Conservation (phyloP, 1,140 invertebrate genomes). For the Bombus pascuorum region DNA sequence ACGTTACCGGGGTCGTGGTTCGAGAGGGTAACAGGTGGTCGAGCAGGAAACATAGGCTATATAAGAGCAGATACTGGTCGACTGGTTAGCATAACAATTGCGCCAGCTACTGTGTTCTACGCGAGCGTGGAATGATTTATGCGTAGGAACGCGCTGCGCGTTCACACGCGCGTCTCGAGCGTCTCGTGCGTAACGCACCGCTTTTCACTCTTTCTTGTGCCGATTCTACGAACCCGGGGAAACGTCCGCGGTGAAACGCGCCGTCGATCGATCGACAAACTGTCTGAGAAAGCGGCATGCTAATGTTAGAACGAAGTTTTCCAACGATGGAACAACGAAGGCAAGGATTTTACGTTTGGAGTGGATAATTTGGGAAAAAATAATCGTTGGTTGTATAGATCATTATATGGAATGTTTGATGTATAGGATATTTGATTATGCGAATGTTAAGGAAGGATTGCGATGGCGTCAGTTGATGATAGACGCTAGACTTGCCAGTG, state of each 20-base stretch:
- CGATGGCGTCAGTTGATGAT: too few relatives aligned
- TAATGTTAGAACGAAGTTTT: neutral
- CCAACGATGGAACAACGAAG: neutral
- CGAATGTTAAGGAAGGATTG: too few relatives aligned
- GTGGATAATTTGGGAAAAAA: neutral
- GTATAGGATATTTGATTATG: neutral
- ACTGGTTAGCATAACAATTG: constrained; percentile 82
- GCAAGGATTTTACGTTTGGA: neutral
- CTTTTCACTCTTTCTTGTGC: constrained; percentile 42
- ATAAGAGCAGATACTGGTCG: constrained; percentile 79
- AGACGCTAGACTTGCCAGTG: neutral
- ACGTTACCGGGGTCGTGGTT: constrained; percentile 66
- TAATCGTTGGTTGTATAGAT: neutral
- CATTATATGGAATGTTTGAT: neutral
- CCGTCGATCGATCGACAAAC: constrained; percentile 9
- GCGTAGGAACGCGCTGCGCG: constrained; percentile 63
- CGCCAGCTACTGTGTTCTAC: constrained; percentile 73
- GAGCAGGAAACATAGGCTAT: constrained; percentile 79
- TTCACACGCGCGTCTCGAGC: constrained; percentile 70
- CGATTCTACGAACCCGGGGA: constrained; percentile 60
- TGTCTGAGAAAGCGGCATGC: neutral
- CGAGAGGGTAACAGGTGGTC: constrained; percentile 81
- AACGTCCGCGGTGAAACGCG: constrained; percentile 48
- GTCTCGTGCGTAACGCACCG: constrained; percentile 64
- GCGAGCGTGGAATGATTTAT: constrained; percentile 76